A percentile compares a stretch with the other conserved stretches of the same genome.
Evolutionary conservation across 2,888 invertebrate genomes (phyloP).

Genomic region (Acholoe squamosa): DNA sequence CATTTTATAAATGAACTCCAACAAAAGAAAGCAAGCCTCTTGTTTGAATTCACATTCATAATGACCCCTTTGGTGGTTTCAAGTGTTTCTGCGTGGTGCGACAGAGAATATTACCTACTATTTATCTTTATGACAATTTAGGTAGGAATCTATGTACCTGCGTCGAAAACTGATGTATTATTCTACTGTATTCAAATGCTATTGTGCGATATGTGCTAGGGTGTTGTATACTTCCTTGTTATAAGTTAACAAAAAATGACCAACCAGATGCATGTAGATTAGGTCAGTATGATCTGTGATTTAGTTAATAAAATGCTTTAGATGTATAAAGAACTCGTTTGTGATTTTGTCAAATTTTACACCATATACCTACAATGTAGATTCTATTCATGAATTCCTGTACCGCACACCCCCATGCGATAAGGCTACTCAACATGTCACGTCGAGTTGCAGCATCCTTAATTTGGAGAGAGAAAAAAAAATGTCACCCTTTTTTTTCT

Average conservation of each 20-base stretch:
- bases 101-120: neutral
- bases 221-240: neutral
- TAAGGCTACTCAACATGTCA: too few species aligned
- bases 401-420: too few species aligned
- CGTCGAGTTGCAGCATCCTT: too few species aligned
- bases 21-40: too few species aligned
- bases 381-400: too few species aligned
- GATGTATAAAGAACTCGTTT: neutral
- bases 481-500: too few species aligned
- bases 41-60: too few species aligned
- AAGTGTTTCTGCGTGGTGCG: neutral
- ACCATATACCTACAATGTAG: too few species aligned
- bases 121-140: too few species aligned
- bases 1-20: too few species aligned
- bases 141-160: neutral
- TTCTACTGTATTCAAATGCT: neutral
- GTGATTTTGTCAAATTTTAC: neutral
- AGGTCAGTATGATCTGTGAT: neutral
- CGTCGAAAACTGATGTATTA: neutral
- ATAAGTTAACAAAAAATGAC: neutral
- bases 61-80: too few species aligned
- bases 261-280: neutral
- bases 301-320: conserved; percentile 2
- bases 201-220: neutral
- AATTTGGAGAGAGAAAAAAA: too few species aligned